Conservation (phyloP, 2,113 vertebrate genomes). For the Chrysemys picta region DNA sequence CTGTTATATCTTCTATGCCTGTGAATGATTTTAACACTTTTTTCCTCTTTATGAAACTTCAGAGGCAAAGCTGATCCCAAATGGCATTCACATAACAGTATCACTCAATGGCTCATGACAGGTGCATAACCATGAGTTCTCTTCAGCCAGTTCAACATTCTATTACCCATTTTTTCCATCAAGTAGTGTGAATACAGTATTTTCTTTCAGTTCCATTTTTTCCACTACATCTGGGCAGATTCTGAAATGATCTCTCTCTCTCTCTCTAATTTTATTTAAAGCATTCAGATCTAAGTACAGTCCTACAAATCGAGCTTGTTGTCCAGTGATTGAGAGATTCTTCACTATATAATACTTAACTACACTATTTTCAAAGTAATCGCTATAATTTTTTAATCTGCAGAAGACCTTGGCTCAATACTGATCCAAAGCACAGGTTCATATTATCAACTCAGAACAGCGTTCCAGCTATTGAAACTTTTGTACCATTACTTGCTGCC, state of each 20-base stretch:
- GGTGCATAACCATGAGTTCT: rapidly evolving
- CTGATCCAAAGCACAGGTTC: not conserved
- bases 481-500: not conserved
- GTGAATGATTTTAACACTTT: not conserved
- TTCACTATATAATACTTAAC: not conserved
- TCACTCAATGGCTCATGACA: not conserved
- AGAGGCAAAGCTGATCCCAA: not conserved
- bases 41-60: not conserved
- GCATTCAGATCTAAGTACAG: not conserved
- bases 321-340: not conserved
- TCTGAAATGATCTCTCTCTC: not conserved
- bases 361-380: not conserved
- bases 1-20: not conserved
- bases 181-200: not conserved
- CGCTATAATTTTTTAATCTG: not conserved
- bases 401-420: not conserved
- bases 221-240: not conserved
- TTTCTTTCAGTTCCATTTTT: not conserved
- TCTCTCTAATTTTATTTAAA: not conserved
- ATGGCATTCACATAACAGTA: not conserved
- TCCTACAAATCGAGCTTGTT: not conserved
- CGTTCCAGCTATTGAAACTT: not conserved
- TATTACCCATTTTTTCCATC: rapidly evolving
- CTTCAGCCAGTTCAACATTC: not conserved
- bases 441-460: not conserved